phyloP scores from a whole-genome alignment of 2,113 vertebrate species.

The Lanius collurio region DNA sequence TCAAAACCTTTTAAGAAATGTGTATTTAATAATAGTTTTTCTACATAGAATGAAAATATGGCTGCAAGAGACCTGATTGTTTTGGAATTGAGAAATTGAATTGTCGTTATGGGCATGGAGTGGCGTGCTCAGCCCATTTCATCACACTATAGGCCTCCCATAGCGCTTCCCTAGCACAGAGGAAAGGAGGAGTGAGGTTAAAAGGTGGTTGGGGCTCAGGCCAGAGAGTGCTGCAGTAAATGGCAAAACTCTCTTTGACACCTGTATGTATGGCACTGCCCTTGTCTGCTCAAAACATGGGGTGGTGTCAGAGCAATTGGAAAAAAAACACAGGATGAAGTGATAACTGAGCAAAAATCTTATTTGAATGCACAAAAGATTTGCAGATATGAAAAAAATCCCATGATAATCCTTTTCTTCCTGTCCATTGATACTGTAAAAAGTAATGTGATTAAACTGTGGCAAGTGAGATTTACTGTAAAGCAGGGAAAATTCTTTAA shows the following conservation, averaged over 20 bases:
- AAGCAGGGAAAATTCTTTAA: slow-evolving; percentile 5
- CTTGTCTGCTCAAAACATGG: not conserved
- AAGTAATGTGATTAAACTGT: slow-evolving; percentile 3
- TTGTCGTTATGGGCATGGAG: not conserved
- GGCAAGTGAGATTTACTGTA: slow-evolving; percentile 30
- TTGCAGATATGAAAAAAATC: not conserved
- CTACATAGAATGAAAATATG: not conserved
- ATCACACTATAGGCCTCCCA: not conserved
- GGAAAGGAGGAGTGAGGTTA: not conserved
- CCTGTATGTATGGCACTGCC: not conserved
- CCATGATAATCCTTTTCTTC: not conserved
- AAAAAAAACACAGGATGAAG: not conserved
- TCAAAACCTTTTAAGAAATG: slow-evolving; percentile 27
- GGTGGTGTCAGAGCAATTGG: not conserved
- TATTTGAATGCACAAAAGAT: not conserved
- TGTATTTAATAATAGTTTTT: not conserved
- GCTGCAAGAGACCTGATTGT: not conserved
- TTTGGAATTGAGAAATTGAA: not conserved
- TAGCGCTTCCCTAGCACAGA: not conserved
- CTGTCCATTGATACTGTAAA: not conserved
- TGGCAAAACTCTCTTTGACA: not conserved
- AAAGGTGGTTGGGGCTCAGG: not conserved
- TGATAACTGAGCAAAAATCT: not conserved
- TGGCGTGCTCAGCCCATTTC: not conserved
- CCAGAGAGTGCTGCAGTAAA: not conserved